Percentiles rank a stretch among this genome's conserved stretches.
Evolutionary conservation across 2,113 vertebrate species (phyloP).

Genomic region (Embiotoca jacksoni): DNA sequence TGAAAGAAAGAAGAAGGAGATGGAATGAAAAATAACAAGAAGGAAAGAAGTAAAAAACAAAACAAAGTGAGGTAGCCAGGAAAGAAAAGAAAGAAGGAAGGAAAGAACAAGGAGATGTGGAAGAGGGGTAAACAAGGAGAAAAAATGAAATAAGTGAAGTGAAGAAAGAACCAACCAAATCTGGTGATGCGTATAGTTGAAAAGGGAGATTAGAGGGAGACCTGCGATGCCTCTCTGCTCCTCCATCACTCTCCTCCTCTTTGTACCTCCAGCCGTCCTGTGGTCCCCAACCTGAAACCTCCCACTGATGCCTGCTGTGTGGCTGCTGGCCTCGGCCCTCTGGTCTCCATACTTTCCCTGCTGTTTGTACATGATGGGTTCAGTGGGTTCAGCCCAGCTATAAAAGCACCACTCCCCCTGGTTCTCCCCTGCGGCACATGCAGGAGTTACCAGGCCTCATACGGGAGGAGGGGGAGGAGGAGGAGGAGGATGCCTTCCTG

Average conservation of each 20-base stretch:
- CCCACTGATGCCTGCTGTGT: constrained; percentile 35
- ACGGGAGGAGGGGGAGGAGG: constrained; percentile 34
- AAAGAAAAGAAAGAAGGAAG: not conserved
- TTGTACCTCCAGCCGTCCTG: not conserved
- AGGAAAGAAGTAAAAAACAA: too few relatives aligned
- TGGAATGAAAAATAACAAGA: not conserved
- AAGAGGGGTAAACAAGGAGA: too few relatives aligned
- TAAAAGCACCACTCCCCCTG: constrained; percentile 67
- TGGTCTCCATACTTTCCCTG: constrained; percentile 56
- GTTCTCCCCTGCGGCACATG: constrained; percentile 59
- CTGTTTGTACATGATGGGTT: constrained; percentile 73
- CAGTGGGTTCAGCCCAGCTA: constrained; percentile 73
- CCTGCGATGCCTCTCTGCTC: not conserved
- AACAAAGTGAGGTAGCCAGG: not conserved
- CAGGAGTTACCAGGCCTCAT: constrained; percentile 58
- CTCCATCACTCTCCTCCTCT: constrained; percentile 9
- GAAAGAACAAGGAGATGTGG: not conserved
- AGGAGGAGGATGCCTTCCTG: constrained; percentile 47
- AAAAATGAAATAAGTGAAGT: not conserved
- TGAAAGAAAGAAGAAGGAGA: not conserved
- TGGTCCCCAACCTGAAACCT: constrained; percentile 9
- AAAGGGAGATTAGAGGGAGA: not conserved
- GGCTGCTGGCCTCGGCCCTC: constrained; percentile 41
- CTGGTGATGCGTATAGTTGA: not conserved
- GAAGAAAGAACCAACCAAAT: not conserved